phyloP scores from a whole-genome alignment of 2,797 vertebrate genomes.

The Periophthalmus magnuspinnatus region DNA sequence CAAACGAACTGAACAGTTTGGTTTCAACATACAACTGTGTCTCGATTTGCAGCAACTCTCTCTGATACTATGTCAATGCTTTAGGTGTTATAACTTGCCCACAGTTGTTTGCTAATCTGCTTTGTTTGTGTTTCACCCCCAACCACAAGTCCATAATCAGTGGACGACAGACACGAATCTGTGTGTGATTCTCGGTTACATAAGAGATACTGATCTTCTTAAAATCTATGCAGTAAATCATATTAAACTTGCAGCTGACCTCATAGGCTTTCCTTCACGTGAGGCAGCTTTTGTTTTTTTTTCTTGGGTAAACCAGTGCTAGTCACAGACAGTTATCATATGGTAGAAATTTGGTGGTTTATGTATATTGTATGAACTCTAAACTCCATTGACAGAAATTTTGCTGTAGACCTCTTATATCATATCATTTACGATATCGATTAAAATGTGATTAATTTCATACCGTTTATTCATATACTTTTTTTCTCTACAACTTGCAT shows the following conservation, averaged over 20 bases:
- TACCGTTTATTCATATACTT: not conserved
- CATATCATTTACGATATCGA: too few species aligned
- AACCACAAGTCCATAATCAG: slow-evolving; percentile 2
- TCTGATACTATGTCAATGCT: slow-evolving; percentile 4
- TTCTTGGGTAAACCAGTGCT: slow-evolving; percentile 40
- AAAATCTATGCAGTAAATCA: slow-evolving; percentile 56
- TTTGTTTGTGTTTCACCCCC: slow-evolving; percentile 17
- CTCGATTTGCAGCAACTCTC: slow-evolving; percentile 22
- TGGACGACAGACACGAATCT: slow-evolving; percentile 5
- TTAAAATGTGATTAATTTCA: too few species aligned
- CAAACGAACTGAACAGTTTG: slow-evolving; percentile 15
- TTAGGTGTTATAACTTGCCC: slow-evolving; percentile 30
- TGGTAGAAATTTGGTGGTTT: too few species aligned
- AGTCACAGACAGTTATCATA: slow-evolving; percentile 19
- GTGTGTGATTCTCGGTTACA: slow-evolving; percentile 45
- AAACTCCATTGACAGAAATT: too few species aligned
- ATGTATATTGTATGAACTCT: too few species aligned
- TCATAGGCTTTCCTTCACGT: slow-evolving; percentile 43
- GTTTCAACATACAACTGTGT: slow-evolving; percentile 40
- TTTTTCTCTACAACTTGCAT: not conserved
- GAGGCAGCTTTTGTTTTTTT: slow-evolving; percentile 59
- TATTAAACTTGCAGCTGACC: slow-evolving; percentile 54
- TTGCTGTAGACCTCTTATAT: too few species aligned
- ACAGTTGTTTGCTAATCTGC: slow-evolving; percentile 10
- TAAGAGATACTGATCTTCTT: slow-evolving; percentile 64